A percentile compares a stretch with the other conserved stretches of the same genome.
These are phyloP conservation scores for Oxyruncus cristatus DNA, from an alignment of 2,113 vertebrate species.

Conservation along the genomic window DNA sequence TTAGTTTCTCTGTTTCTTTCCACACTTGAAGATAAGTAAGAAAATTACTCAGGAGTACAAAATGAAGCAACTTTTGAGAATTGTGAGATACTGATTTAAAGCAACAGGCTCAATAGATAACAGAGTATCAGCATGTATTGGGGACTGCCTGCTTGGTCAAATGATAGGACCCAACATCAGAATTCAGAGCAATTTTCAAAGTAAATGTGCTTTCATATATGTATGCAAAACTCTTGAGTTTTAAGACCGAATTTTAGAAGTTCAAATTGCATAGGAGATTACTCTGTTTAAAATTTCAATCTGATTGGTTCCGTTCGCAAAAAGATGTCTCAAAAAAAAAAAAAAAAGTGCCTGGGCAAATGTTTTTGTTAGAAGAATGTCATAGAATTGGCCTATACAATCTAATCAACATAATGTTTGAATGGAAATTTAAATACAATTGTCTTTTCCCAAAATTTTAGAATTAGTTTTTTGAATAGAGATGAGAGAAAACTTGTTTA, in stretches of 20 bases:
- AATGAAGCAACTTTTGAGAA: neutral
- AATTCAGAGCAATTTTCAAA: neutral
- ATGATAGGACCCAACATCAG: neutral
- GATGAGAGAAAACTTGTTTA: neutral
- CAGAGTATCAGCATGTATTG: neutral
- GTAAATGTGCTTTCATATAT: neutral
- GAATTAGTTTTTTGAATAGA: neutral
- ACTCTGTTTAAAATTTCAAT: neutral
- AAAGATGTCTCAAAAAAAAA: neutral
- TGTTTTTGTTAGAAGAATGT: neutral
- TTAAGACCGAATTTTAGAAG: neutral
- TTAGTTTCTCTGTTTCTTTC: neutral
- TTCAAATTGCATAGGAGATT: fast-evolving
- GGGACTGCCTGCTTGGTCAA: neutral
- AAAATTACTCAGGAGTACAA: neutral
- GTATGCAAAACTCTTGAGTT: neutral
- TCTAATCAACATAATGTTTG: neutral
- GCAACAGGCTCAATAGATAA: neutral
- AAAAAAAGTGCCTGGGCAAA: neutral
- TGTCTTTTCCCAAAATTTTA: neutral
- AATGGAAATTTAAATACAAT: neutral
- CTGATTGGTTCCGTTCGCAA: neutral
- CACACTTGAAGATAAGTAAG: neutral
- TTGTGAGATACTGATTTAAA: neutral
- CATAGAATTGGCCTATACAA: neutral